phyloP scores from a whole-genome alignment of 2,797 vertebrate species.

The Sebastiscus albofasciatus region DNA sequence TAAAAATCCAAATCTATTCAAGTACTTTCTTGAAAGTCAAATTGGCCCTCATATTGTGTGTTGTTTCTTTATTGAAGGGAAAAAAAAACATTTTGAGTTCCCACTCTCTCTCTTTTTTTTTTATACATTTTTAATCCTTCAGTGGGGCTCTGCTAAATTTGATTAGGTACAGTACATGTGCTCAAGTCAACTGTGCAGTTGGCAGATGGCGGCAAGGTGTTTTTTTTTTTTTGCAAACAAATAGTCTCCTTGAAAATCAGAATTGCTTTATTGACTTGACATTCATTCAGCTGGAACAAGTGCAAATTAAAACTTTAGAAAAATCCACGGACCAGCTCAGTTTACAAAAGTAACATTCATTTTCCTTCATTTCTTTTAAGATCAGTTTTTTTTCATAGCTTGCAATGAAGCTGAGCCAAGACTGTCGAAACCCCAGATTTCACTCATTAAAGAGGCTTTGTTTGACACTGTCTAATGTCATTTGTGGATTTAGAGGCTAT shows the following conservation, averaged over 20 bases:
- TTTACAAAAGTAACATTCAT: conserved; percentile 37
- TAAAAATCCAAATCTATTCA: conserved; percentile 98
- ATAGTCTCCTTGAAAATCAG: conserved; percentile 80
- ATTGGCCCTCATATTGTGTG: conserved; percentile 74
- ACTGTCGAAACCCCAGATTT: conserved; percentile 61
- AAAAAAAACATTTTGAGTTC: conserved; percentile 69
- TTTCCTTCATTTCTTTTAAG: conserved; percentile 32
- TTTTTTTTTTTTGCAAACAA: conserved; percentile 68
- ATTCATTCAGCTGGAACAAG: conserved; percentile 75
- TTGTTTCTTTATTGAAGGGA: conserved; percentile 58
- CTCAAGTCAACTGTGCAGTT: conserved; percentile 89
- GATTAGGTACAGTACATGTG: conserved; percentile 96
- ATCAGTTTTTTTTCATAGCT: conserved; percentile 39
- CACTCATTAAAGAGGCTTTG: conserved; percentile 78
- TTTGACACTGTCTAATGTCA: conserved; percentile 75
- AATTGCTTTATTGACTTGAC: conserved; percentile 77
- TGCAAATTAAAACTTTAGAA: conserved; percentile 63
- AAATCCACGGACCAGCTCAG: conserved; percentile 22
- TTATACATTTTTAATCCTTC: conserved; percentile 86
- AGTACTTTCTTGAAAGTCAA: conserved; percentile 98
- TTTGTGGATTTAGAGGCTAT: conserved; percentile 80
- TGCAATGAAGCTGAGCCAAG: conserved; percentile 46
- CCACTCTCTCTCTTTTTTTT: conserved; percentile 34
- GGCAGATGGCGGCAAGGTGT: conserved; percentile 87
- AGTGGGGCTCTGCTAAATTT: conserved; percentile 90